phyloP scores from a whole-genome alignment of 2,888 invertebrate species.

The Hololepta plana region DNA sequence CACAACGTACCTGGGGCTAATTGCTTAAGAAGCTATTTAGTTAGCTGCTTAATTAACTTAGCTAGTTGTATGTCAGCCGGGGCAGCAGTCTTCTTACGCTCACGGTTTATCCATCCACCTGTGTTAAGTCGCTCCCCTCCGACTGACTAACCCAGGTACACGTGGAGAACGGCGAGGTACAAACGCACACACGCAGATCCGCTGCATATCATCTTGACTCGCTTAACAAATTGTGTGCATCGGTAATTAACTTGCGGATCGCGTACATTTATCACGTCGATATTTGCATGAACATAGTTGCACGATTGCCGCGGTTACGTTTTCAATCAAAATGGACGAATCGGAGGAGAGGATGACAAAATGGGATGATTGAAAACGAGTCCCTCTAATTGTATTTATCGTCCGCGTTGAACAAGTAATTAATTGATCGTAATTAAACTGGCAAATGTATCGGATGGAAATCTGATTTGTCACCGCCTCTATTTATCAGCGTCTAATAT shows the following conservation, averaged over 20 bases:
- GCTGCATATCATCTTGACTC: too few species aligned
- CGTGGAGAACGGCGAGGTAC: slow-evolving; percentile 3
- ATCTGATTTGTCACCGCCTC: too few species aligned
- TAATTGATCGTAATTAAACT: too few species aligned
- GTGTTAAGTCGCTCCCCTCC: too few species aligned
- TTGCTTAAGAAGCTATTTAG: slow-evolving; percentile 25
- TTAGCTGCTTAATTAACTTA: slow-evolving; percentile 18
- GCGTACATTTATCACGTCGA: slow-evolving; percentile 17
- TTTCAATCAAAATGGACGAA: background rate
- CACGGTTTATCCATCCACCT: slow-evolving; percentile 15
- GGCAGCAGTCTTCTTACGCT: slow-evolving; percentile 12
- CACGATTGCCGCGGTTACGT: slow-evolving; percentile 10
- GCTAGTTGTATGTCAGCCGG: slow-evolving; percentile 17
- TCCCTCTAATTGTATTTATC: too few species aligned
- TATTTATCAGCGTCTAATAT: too few species aligned
- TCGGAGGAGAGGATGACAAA: too few species aligned
- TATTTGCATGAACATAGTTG: slow-evolving; percentile 14
- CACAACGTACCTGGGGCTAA: slow-evolving; percentile 23
- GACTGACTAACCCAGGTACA: slow-evolving; percentile 10
- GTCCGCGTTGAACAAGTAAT: too few species aligned
- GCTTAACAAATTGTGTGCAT: slow-evolving; percentile 16
- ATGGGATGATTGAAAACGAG: too few species aligned
- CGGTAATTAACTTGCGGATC: slow-evolving; percentile 15
- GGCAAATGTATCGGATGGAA: too few species aligned
- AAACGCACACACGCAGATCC: too few species aligned